Evolutionary conservation across 2,113 vertebrate genomes (phyloP), one percentile per base, ranked within the genome.

Genomic region (Ifrita kowaldi): DNA sequence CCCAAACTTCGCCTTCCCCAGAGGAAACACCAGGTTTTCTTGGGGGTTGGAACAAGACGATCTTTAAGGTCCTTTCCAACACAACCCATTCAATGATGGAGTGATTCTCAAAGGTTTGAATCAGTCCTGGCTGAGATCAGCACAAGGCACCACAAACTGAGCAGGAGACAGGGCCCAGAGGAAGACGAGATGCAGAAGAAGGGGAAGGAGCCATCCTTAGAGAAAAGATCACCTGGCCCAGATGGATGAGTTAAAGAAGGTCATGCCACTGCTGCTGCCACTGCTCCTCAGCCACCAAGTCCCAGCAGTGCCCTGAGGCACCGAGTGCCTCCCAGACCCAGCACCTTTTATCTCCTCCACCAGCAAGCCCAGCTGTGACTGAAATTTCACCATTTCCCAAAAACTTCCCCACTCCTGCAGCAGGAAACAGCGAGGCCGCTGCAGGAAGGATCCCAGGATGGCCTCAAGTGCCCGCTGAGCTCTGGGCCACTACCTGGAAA

Each of bases 381-480:
- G 32, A 69, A 83, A 56, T 46, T 6, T 22, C 91, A 57, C 20
- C 19, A 27, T 47, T 41, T 47, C 30, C 56, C 15, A 55, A 82
- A 87, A 55, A 6, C 1, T 13, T 46, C 41, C 39, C 24, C 11
- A 20, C 19, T 53, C 32, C 71, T 23, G 52, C 52, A 84, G 35
- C 33, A 67, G 32, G 10, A 47, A 65, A 46, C 1, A 2, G 28
- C 0, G 1, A 39, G 44, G 44, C 3, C 7, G 9, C 22, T 17
- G 32, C 37, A 60, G 65, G 83, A 84, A 42, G 9, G 42, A 82
- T 24, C 35, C 27, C n/a, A 47, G 22, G 28, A 27, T 16, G 23
- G 9, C 60, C 21, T 73, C 26, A 19, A 0, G 3, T 6, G 37
- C 33, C 16, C 0, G 0, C 47, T 18, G 6, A 78, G 30, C 33